Percentiles rank a stretch among this genome's conserved stretches.
These are phyloP conservation scores for Diadophis punctatus DNA, from an alignment of 2,113 vertebrate species.

Conservation along the genomic window DNA sequence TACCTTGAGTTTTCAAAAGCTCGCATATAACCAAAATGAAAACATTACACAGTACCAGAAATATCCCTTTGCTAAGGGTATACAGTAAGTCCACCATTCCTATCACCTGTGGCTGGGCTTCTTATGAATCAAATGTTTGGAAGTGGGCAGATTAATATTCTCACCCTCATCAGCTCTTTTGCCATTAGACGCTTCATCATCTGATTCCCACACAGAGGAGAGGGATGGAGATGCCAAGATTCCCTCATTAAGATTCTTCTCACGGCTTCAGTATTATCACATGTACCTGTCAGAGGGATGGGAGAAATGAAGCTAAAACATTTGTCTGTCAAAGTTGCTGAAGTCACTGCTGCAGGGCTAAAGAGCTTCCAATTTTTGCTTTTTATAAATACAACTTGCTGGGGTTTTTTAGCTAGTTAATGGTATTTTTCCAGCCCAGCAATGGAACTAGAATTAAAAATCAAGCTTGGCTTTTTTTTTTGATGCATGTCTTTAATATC, in stretches of 20 bases:
- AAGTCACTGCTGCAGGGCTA: neutral
- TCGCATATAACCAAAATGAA: neutral
- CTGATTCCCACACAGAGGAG: slow-evolving; percentile 82
- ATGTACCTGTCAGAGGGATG: slow-evolving; percentile 66
- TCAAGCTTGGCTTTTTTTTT: neutral
- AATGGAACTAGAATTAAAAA: slow-evolving; percentile 21
- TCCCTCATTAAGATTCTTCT: slow-evolving; percentile 94
- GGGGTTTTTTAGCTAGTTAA: neutral
- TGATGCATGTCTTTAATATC: neutral
- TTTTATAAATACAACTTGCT: neutral
- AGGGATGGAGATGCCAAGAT: slow-evolving; percentile 80
- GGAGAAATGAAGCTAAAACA: slow-evolving; percentile 48
- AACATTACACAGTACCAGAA: neutral
- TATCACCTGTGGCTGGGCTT: slow-evolving; percentile 29
- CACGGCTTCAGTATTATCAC: slow-evolving; percentile 72
- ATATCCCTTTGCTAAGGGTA: neutral
- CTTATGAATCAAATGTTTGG: slow-evolving; percentile 80
- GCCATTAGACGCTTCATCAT: slow-evolving; percentile 86
- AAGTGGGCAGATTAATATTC: slow-evolving; percentile 82
- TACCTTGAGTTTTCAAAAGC: neutral
- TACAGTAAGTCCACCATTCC: neutral
- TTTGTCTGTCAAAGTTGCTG: slow-evolving; percentile 64
- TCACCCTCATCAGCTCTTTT: slow-evolving; percentile 85
- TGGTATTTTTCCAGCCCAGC: slow-evolving; percentile 5
- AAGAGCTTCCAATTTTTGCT: neutral